Evolutionary conservation across 2,797 vertebrate species (phyloP), one percentile per base, ranked within the genome.

Genomic region (Toxotes lorentzi): DNA sequence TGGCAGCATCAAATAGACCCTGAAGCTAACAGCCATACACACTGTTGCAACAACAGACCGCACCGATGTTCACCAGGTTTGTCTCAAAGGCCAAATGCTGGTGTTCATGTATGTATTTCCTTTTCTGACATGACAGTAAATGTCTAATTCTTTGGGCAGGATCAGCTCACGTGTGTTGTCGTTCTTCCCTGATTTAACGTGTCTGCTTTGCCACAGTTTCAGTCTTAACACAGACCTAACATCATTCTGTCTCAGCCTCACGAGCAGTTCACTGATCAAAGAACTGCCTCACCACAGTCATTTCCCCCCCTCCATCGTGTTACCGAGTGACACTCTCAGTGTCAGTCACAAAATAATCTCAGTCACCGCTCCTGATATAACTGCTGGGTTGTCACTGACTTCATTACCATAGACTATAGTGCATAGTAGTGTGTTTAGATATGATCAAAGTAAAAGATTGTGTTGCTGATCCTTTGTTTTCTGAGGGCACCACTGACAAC

Each of bases 201-300:
- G 13, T 11, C 14, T 24, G n/a, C 45, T 60, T 30, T 35, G 41
- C 12, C 61, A 50, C 51, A 7, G 4, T 57, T 48, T 70, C 12
- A 51, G 35, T 60, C 16, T 76, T 4, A 41, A 19, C 48, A n/a
- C 17, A 67, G 27, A 27, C 40, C 24, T 14, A 27, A 35, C 11
- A 65, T 57, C 51, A 45, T 43, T 24, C 11, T 38, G 38, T 60
- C 7, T 2, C 51, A 48, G 23, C 27, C 30, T 59, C 5, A 53
- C 56, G n/a, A 30, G 35, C 14, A 13, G 47, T 32, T 63, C 17
- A 30, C 53, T 16, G 53, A 59, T 47, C 19, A 71, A 60, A 71
- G 21, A 23, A 4, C 16, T 63, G 34, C 34, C 6, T 12, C 40
- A 40, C 47, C 2, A 24, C 5, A 58, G 21, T 23, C 43, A 58